Base-by-base conservation (phyloP, 2,113 vertebrate species). In the Craseonycteris thonglongyai region DNA sequence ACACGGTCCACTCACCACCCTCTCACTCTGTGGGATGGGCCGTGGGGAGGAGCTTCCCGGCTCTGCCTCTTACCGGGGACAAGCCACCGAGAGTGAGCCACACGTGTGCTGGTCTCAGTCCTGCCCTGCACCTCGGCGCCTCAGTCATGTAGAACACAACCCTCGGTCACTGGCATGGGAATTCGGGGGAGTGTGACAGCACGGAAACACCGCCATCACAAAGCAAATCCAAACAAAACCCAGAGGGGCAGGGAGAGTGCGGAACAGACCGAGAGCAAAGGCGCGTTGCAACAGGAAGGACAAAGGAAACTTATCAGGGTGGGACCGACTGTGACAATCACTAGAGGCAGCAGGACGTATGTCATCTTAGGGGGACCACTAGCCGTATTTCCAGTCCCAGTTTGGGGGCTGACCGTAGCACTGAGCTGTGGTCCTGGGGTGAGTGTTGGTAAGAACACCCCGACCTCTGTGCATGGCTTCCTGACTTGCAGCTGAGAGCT, bases 401-500 rank as follows among this genome's bases (percentile, higher is more conserved):
- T 0, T 45, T 16, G 11, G 56, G 40, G 58, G 13, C 24, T 12
- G 33, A 30, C 54, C 5, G 5, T 0, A 58, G 61, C 40, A 14
- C 58, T n/a, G 72, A 30, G 40, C 3, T 1, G 0, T 6, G 15
- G 42, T 16, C 38, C 2, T 33, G 3, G 76, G 3, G 76, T 2
- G 16, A 51, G 26, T 0, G 6, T 24, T 7, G 22, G 69, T 11
- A 7, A 63, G 56, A 24, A 24, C 4, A 2, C 6, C 0, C 28
- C n/a, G 0, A 2, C 0, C 0, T 1, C 54, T 38, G 13, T 9
- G 14, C 47, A 6, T 1, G 28, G 65, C 16, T 47, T 61, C 54
- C 40, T 0, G 10, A 21, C 26, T 35, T 0, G 1, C 0, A 6
- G 76, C 2, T 15, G 35, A 4, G 26, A 0, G 9, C 1, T 0